phyloP scores from a whole-genome alignment of 1,140 invertebrate species.

The Catajapyx aquilonaris region DNA sequence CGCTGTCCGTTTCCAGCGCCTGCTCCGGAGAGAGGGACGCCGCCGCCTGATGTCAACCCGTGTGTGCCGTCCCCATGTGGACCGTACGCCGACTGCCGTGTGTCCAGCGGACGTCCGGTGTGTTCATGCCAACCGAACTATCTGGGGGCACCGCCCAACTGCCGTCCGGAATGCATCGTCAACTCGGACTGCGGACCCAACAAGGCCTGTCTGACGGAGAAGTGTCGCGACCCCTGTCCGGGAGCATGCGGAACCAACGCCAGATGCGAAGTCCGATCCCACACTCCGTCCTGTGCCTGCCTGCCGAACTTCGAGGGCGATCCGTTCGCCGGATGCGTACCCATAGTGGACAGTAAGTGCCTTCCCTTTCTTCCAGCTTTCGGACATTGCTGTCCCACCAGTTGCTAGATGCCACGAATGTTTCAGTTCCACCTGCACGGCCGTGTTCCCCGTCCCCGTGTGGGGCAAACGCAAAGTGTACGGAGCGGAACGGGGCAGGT shows the following conservation, averaged over 20 bases:
- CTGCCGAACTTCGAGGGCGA: slow-evolving; percentile 31
- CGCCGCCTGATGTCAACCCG: too few relatives aligned
- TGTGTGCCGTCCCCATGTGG: too few relatives aligned
- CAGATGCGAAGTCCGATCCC: slow-evolving; percentile 38
- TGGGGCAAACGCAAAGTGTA: slow-evolving; percentile 39
- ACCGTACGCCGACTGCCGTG: too few relatives aligned
- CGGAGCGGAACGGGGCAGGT: slow-evolving; percentile 34
- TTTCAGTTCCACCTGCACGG: not conserved
- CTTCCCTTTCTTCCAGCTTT: too few relatives aligned
- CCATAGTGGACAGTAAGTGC: slow-evolving; percentile 18
- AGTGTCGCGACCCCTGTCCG: too few relatives aligned
- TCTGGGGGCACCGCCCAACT: slow-evolving; percentile 15
- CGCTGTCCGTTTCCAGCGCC: too few relatives aligned
- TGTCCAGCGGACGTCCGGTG: too few relatives aligned
- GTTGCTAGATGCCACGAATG: slow-evolving; percentile 10
- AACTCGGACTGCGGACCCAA: slow-evolving; percentile 16
- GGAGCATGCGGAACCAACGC: slow-evolving; percentile 17
- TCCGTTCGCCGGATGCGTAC: slow-evolving; percentile 30
- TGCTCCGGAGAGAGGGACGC: too few relatives aligned
- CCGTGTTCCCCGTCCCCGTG: too few relatives aligned
- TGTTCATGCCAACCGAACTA: slow-evolving; percentile 20
- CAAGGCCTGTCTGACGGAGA: slow-evolving; percentile 15
- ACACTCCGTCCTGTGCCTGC: slow-evolving; percentile 40
- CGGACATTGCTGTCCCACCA: not conserved
- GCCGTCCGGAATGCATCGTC: slow-evolving; percentile 15